Conservation (phyloP, 1,140 invertebrate species). For the Drosophila busckii region DNA sequence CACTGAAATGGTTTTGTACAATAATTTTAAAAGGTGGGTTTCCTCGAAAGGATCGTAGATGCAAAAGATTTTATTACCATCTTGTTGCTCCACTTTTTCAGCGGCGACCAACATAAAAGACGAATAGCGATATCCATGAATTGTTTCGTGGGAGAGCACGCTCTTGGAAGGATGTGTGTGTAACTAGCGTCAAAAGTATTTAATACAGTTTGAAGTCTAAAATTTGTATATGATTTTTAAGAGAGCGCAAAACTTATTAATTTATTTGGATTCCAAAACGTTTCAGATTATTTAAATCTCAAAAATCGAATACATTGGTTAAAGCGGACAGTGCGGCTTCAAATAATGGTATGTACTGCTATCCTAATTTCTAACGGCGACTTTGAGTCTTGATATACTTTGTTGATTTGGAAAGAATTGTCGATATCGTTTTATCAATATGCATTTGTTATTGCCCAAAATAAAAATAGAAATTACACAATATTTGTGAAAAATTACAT, state of each 20-base stretch:
- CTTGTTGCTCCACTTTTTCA: constrained; percentile 51
- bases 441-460: constrained; percentile 32
- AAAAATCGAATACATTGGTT: constrained; percentile 17
- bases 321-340: constrained; percentile 33
- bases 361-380: constrained; percentile 37
- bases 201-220: constrained; percentile 15
- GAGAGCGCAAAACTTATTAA: constrained; percentile 23
- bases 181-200: constrained; percentile 23
- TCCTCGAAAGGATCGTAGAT: constrained; percentile 8
- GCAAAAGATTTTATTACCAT: constrained; percentile 34
- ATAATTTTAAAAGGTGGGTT: constrained; percentile 39
- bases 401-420: constrained; percentile 44
- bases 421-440: constrained; percentile 33
- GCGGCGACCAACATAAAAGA: constrained; percentile 34
- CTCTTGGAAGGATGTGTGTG: constrained; percentile 18
- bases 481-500: constrained; percentile 25
- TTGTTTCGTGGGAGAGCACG: constrained; percentile 14
- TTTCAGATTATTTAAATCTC: constrained; percentile 32
- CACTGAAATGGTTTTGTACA: constrained; percentile 15
- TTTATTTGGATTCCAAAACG: constrained; percentile 37
- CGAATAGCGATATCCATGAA: constrained; percentile 23
- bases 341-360: constrained; percentile 48
- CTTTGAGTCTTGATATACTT: constrained; percentile 2
- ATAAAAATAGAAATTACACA: constrained; percentile 29
- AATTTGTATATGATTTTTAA: neutral